Evolutionary conservation across 2,113 vertebrate species (phyloP).

Genomic region (Hirundichthys speculiger): DNA sequence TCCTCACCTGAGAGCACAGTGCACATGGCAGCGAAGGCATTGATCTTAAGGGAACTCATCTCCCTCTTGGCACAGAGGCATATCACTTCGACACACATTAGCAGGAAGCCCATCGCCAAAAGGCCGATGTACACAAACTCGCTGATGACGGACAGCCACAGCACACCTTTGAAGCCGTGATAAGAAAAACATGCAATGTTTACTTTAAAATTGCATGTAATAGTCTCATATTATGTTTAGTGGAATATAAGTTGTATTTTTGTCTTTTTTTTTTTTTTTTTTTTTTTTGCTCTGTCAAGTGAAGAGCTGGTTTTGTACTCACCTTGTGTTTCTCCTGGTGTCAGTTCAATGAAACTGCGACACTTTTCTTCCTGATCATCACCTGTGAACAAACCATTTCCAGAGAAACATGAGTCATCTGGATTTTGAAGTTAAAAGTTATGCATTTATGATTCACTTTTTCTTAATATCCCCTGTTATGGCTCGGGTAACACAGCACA

Average conservation of each 20-base stretch:
- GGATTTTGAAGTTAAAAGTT: neutral
- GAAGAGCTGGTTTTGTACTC: neutral
- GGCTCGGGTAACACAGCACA: no score
- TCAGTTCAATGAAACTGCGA: conserved; percentile 86
- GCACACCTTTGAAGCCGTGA: conserved; percentile 73
- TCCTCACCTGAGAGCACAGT: conserved; percentile 80
- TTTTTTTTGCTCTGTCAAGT: neutral
- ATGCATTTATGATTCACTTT: neutral
- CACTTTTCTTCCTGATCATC: conserved; percentile 81
- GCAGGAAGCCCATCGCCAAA: conserved; percentile 82
- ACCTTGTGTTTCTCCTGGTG: conserved; percentile 85
- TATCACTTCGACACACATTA: conserved; percentile 83
- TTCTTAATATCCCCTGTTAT: no score
- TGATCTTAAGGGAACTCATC: conserved; percentile 85
- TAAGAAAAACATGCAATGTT: neutral
- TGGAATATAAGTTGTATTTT: neutral
- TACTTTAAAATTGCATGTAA: no score
- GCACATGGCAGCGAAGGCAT: conserved; percentile 85
- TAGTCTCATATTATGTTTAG: no score
- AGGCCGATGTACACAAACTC: conserved; percentile 85
- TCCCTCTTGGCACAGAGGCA: conserved; percentile 80
- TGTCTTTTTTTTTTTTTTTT: neutral
- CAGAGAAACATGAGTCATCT: neutral
- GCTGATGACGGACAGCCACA: conserved; percentile 85
- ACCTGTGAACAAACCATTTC: conserved; percentile 29